Conservation (phyloP, 2,888 invertebrate species). For the Noctuana brunneofusca region DNA sequence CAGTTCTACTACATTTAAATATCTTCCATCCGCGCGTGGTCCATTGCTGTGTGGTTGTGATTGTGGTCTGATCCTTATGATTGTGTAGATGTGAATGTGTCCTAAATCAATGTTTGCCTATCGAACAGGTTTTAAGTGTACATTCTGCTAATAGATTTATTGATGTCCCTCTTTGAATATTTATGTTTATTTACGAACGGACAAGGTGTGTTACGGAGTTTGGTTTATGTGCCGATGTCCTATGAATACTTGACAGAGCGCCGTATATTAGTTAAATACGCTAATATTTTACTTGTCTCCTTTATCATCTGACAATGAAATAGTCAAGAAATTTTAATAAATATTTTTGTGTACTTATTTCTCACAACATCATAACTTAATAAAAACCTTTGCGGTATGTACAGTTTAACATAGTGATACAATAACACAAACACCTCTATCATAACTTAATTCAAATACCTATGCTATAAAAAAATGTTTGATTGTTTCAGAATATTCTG, state of each 20-base stretch:
- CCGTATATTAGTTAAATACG: neutral
- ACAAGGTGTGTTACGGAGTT: slow-evolving; percentile 1
- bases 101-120: slow-evolving; percentile 30
- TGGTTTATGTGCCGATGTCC: slow-evolving; percentile 5
- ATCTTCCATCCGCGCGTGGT: too few relatives aligned
- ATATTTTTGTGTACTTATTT: neutral
- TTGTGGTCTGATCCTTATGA: neutral
- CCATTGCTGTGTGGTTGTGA: too few relatives aligned
- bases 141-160: slow-evolving; percentile 32
- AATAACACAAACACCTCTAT: too few relatives aligned
- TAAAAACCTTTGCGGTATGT: too few relatives aligned
- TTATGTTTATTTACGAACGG: slow-evolving; percentile 15
- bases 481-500: slow-evolving; percentile 93
- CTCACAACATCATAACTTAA: too few relatives aligned
- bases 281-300: neutral
- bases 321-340: too few relatives aligned
- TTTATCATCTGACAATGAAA: too few relatives aligned
- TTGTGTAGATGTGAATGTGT: slow-evolving; percentile 2
- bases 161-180: slow-evolving; percentile 27
- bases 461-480: slow-evolving; percentile 40
- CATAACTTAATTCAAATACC: too few relatives aligned
- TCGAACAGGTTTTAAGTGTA: slow-evolving; percentile 27
- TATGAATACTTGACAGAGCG: neutral
- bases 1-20: too few relatives aligned
- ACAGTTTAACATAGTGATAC: too few relatives aligned